Base-by-base conservation (phyloP, 2,888 invertebrate species). In the Cyrtodaria siliqua region DNA sequence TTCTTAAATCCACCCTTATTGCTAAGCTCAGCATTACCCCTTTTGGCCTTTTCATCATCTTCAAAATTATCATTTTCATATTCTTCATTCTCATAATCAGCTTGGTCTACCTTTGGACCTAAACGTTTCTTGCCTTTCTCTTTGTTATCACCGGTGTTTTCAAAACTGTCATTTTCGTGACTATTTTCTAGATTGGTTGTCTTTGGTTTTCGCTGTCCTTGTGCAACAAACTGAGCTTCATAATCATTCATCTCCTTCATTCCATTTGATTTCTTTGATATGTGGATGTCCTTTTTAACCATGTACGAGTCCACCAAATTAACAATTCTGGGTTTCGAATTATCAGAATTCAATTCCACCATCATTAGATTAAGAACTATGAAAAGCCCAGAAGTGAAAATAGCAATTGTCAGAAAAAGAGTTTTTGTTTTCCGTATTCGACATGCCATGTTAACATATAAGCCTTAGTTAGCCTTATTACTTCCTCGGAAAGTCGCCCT, bases 161-260 rank as follows among this genome's bases (percentile, higher is more conserved):
- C 44, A 16, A 55, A 59, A 44, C 50, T 42, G 40, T 42, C 40
- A 27, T 69, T 52, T 33, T n/a, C 63, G 40, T n/a, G 23, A 52
- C 53, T 42, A 27, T 64, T 44, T 26, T 56, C 55, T 14, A 47
- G 29, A 33, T 20, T 49, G 18, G 63, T 59, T 29, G 71, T 71
- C 27, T 71, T 71, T 29, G 63, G 71, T 27, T 71, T 71, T 59
- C 71, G 47, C 50, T 63, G 71, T 14, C 63, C 63, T 20, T 64
- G 57, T 14, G 52, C 66, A 29, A 61, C 57, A 67, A 73, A 66
- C 18, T 50, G 23, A 29, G 38, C 33, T 2, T 62, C 47, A 55
- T 66, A 67, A 49, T n/a, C n/a, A n/a, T n/a, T n/a, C n/a, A n/a
- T n/a, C n/a, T 64, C 66, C 18, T 66, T 40, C 23, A 26, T 29